Evolutionary conservation across 2,888 invertebrate genomes (phyloP).

Genomic region (Endomychus coccineus): DNA sequence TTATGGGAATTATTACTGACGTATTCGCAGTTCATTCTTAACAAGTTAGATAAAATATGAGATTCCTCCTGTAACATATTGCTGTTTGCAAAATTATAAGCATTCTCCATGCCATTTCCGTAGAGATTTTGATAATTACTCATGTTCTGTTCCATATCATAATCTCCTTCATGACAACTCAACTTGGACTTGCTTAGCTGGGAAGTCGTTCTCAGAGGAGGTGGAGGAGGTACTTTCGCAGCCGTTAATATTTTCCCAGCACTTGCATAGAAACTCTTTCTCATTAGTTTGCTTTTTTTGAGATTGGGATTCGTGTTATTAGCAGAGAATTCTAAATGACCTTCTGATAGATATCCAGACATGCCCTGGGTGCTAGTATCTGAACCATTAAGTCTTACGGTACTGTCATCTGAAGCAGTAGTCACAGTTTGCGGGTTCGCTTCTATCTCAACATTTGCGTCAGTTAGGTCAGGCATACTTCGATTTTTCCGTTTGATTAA

Average conservation of each 20-base stretch:
- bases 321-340: conserved; percentile 70
- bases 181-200: conserved; percentile 68
- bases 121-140: conserved; percentile 13
- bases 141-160: conserved; percentile 5
- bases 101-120: too few relatives aligned
- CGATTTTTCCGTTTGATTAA: conserved; percentile 80
- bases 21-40: too few relatives aligned
- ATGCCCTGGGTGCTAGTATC: conserved; percentile 52
- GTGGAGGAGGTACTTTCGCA: conserved; percentile 79
- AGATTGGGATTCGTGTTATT: conserved; percentile 68
- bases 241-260: conserved; percentile 73
- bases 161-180: conserved; percentile 43
- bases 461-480: conserved; percentile 86
- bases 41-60: too few relatives aligned
- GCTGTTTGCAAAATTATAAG: too few relatives aligned
- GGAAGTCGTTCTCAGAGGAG: conserved; percentile 79
- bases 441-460: conserved; percentile 57
- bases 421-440: conserved; percentile 37
- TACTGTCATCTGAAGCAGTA: conserved; percentile 67
- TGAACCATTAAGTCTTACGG: conserved; percentile 57
- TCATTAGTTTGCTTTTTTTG: conserved; percentile 79
- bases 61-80: too few relatives aligned
- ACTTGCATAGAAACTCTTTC: conserved; percentile 83
- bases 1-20: too few relatives aligned
- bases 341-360: conserved; percentile 81